Conservation (phyloP, 1,140 invertebrate species). For the Lanistes nyassanus region DNA sequence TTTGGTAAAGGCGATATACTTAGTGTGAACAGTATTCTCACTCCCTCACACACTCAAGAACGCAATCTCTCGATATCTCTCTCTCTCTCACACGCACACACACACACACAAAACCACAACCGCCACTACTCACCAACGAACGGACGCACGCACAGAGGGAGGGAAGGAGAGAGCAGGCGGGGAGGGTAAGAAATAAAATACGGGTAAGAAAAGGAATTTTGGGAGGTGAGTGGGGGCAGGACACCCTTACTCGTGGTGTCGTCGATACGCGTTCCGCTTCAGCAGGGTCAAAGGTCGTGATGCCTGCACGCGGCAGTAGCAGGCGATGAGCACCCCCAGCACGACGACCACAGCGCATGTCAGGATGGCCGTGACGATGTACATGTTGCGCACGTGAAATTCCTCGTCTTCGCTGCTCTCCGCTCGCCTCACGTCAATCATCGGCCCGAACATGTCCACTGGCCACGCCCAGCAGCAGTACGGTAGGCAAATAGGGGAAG, state of each 20-base stretch:
- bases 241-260: constrained; percentile 34
- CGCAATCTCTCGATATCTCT: no score
- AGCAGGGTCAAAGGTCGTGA: constrained; percentile 32
- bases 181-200: neutral
- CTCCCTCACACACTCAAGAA: neutral
- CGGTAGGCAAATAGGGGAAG: no score
- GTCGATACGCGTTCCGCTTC: constrained; percentile 21
- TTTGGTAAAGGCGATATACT: no score
- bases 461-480: neutral
- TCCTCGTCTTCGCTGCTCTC: constrained; percentile 10
- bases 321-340: constrained; percentile 41
- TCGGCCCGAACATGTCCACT: constrained; percentile 50
- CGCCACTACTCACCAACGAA: no score
- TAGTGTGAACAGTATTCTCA: no score
- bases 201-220: neutral
- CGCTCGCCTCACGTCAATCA: constrained; percentile 32
- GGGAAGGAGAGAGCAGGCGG: neutral
- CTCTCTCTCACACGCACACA: no score
- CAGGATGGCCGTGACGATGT: constrained; percentile 49
- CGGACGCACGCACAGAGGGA: neutral
- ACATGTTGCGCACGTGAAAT: constrained; percentile 47
- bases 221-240: neutral
- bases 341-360: constrained; percentile 43
- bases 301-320: constrained; percentile 47
- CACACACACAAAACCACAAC: constrained; percentile 4